These are phyloP conservation scores for Hydropsyche tenuis DNA, from an alignment of 1,140 invertebrate species.

Conservation along the genomic window DNA sequence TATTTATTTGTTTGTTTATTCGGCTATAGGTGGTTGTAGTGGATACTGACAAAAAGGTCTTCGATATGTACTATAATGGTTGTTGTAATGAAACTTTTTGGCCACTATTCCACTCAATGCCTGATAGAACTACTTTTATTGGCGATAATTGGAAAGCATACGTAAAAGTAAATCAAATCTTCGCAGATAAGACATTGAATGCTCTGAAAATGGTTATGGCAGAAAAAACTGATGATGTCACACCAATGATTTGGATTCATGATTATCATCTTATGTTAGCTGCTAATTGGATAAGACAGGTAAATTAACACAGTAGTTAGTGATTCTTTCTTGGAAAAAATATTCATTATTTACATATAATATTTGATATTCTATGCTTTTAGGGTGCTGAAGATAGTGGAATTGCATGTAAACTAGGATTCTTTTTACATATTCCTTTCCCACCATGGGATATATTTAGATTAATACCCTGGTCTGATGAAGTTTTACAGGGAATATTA, in stretches of 20 bases:
- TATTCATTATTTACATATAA: too few relatives aligned
- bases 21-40: conserved; percentile 76
- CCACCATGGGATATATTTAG: conserved; percentile 92
- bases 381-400: conserved; percentile 79
- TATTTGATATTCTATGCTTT: conserved; percentile 52
- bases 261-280: conserved; percentile 92
- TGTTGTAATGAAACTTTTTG: conserved; percentile 92
- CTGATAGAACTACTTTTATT: conserved; percentile 77
- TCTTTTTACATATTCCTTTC: conserved; percentile 92
- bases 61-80: conserved; percentile 89
- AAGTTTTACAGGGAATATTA: conserved; percentile 88
- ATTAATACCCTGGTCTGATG: conserved; percentile 89
- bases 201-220: conserved; percentile 72
- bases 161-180: conserved; percentile 79
- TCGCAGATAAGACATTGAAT: conserved; percentile 79
- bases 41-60: conserved; percentile 73
- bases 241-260: conserved; percentile 87
- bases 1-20: too few relatives aligned
- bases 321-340: neutral
- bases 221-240: conserved; percentile 64
- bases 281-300: conserved; percentile 86
- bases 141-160: conserved; percentile 85
- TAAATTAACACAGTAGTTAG: conserved; percentile 51
- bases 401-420: conserved; percentile 80
- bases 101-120: conserved; percentile 92